Evolutionary conservation across 2,797 vertebrate species (phyloP).

Genomic region (Xenopus petersii): DNA sequence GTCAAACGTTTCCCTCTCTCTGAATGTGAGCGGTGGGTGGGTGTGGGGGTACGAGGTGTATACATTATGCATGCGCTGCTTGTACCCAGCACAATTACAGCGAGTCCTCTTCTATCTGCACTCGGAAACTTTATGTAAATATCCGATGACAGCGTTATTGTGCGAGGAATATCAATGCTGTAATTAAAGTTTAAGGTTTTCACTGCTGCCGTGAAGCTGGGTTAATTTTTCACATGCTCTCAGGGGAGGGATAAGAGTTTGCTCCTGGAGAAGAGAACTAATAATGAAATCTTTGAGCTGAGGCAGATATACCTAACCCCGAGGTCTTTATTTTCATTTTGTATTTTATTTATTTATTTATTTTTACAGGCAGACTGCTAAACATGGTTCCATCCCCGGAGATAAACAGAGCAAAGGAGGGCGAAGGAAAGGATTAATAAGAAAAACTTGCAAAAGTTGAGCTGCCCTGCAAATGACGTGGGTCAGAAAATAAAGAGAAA

Average conservation of each 20-base stretch:
- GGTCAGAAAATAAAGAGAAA: not conserved
- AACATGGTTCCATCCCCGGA: slow-evolving; percentile 88
- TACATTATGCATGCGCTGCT: slow-evolving; percentile 75
- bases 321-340: slow-evolving; percentile 71
- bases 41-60: slow-evolving; percentile 37
- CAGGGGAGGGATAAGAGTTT: slow-evolving; percentile 85
- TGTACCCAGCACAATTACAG: slow-evolving; percentile 79
- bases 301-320: slow-evolving; percentile 87
- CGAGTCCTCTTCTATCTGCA: slow-evolving; percentile 76
- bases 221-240: slow-evolving; percentile 97
- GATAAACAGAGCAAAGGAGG: slow-evolving; percentile 73
- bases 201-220: slow-evolving; percentile 74
- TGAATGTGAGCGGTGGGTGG: slow-evolving; percentile 6
- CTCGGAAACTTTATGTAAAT: slow-evolving; percentile 94
- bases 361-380: slow-evolving; percentile 88
- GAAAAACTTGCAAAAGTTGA: slow-evolving; percentile 8
- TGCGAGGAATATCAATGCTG: slow-evolving; percentile 99
- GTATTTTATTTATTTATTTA: not conserved
- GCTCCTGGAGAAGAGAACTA: slow-evolving; percentile 97
- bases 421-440: slow-evolving; percentile 92
- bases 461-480: slow-evolving; percentile 26
- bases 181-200: slow-evolving; percentile 97
- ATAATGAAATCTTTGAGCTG: slow-evolving; percentile 95
- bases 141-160: slow-evolving; percentile 97
- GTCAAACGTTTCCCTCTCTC: slow-evolving; percentile 5